Evolutionary conservation across 2,113 vertebrate genomes (phyloP).

Genomic region (Sander lucioperca): DNA sequence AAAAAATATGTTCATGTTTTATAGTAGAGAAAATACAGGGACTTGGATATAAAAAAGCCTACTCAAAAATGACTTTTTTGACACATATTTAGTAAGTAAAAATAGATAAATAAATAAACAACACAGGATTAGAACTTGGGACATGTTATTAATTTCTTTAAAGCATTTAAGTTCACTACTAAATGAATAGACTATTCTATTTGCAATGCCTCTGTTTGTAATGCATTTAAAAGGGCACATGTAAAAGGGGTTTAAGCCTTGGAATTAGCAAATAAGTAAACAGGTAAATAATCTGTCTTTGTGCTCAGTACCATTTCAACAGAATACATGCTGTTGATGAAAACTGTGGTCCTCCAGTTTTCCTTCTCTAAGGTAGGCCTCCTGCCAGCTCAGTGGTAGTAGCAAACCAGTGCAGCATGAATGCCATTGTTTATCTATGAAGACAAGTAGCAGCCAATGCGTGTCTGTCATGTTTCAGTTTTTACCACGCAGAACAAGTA

Average conservation of each 20-base stretch:
- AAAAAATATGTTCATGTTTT: too few relatives aligned
- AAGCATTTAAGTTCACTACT: neutral
- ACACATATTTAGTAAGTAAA: neutral
- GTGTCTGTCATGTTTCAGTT: neutral
- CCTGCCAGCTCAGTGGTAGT: neutral
- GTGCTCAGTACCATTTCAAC: neutral
- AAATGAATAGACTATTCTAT: neutral
- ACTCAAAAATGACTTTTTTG: too few relatives aligned
- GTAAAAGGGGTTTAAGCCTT: neutral
- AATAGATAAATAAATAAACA: neutral
- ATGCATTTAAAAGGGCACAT: neutral
- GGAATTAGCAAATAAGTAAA: neutral
- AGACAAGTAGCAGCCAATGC: neutral
- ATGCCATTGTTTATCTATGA: neutral
- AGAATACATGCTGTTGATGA: neutral
- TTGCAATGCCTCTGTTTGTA: neutral
- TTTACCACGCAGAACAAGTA: conserved; percentile 1
- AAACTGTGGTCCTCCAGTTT: neutral
- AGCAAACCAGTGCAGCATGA: neutral
- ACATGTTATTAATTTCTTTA: neutral
- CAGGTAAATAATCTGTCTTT: neutral
- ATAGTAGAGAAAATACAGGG: too few relatives aligned
- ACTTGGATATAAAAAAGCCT: too few relatives aligned
- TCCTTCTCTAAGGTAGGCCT: neutral
- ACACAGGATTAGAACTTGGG: neutral